phyloP scores from a whole-genome alignment of 2,797 vertebrate species.

The Neoniphon sammara region DNA sequence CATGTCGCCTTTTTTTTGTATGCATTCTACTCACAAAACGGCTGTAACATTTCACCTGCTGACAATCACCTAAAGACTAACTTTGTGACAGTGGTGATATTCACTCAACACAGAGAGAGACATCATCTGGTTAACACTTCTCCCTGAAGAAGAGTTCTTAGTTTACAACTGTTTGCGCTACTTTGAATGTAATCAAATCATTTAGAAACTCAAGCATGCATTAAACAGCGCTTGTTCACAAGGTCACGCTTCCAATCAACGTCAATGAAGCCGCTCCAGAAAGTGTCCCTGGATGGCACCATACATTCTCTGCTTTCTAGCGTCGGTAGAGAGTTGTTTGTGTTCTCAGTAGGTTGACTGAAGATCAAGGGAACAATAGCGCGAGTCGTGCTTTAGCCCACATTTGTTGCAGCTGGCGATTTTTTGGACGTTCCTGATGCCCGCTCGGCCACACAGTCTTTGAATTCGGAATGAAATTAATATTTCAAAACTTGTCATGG shows the following conservation, averaged over 20 bases:
- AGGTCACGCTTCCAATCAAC: neutral
- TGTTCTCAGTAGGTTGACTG: neutral
- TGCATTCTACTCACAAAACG: no score
- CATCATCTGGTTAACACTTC: neutral
- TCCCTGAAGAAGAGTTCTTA: neutral
- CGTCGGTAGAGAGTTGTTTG: neutral
- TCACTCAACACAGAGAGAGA: neutral
- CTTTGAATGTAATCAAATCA: neutral
- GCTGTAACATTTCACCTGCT: no score
- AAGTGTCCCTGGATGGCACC: neutral
- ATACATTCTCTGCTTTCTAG: neutral
- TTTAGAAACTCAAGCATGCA: neutral
- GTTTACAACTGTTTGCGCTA: neutral
- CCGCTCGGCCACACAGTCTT: constrained; percentile 64
- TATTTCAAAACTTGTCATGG: constrained; percentile 88
- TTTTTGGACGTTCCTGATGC: constrained; percentile 34
- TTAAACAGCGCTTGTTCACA: no score
- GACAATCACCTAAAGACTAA: no score
- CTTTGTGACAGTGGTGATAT: neutral
- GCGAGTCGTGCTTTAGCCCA: neutral
- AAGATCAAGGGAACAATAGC: constrained; percentile 18
- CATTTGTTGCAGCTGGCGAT: constrained; percentile 15
- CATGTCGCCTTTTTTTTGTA: no score
- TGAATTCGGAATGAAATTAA: constrained; percentile 83
- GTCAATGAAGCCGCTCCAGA: neutral